phyloP scores from a whole-genome alignment of 2,113 vertebrate species.

The Delphinus delphis region DNA sequence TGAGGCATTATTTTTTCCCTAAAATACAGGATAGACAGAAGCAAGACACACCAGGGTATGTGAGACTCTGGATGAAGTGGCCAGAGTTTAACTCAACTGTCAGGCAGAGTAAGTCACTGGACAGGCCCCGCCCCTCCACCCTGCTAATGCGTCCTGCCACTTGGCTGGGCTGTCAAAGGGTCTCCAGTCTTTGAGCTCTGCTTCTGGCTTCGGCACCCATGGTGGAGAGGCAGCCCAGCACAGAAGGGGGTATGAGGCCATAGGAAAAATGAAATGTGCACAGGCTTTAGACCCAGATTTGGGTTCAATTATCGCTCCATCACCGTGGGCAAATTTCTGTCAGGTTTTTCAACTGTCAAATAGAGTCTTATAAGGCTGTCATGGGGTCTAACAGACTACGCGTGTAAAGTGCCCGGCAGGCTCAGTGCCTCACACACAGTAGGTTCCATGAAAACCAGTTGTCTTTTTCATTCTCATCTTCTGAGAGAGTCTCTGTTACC shows the following conservation, averaged over 20 bases:
- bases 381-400: not conserved
- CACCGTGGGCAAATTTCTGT: not conserved
- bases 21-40: not conserved
- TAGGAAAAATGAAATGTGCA: not conserved
- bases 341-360: not conserved
- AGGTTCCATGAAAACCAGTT: not conserved
- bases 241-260: not conserved
- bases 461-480: slow-evolving; percentile 23
- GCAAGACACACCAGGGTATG: not conserved
- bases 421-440: not conserved
- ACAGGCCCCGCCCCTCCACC: not conserved
- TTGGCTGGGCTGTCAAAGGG: not conserved
- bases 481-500: not conserved
- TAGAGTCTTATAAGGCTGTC: not conserved
- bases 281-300: not conserved
- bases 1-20: not conserved
- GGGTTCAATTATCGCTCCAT: not conserved
- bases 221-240: not conserved
- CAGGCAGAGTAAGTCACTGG: not conserved
- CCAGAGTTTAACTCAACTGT: not conserved
- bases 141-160: not conserved
- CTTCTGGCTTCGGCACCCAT: not conserved
- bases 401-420: not conserved
- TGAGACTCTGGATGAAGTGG: not conserved
- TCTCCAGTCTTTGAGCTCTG: not conserved